A percentile compares a stretch with the other conserved stretches of the same genome.
Conservation (phyloP, 2,888 invertebrate species). For the Anarsia innoxiella region DNA sequence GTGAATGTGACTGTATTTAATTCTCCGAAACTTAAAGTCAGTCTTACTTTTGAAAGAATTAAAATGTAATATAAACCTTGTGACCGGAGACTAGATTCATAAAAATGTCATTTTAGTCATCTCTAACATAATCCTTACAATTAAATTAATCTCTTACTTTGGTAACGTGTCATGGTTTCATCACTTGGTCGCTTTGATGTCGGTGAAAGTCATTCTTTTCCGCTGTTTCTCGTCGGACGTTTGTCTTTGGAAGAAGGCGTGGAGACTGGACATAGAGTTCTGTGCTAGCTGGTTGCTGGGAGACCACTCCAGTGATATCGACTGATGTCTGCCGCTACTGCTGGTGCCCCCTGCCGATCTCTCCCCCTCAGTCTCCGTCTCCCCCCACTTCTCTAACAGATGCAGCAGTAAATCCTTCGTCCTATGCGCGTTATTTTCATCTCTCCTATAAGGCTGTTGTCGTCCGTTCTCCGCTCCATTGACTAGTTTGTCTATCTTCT, state of each 20-base stretch:
- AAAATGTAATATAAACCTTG: slow-evolving; percentile 37
- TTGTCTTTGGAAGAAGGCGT: slow-evolving; percentile 84
- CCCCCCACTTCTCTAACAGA: slow-evolving; percentile 85
- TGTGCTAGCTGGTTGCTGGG: slow-evolving; percentile 83
- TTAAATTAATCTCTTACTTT: slow-evolving; percentile 61
- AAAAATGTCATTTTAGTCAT: slow-evolving; percentile 37
- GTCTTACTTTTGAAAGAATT: slow-evolving; percentile 54
- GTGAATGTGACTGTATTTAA: slow-evolving; percentile 8
- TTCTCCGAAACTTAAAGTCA: slow-evolving; percentile 28
- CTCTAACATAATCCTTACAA: slow-evolving; percentile 8
- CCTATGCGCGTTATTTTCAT: slow-evolving; percentile 77
- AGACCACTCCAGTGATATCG: slow-evolving; percentile 85
- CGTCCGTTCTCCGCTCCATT: slow-evolving; percentile 57
- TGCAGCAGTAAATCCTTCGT: slow-evolving; percentile 86
- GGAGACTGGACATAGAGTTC: slow-evolving; percentile 86
- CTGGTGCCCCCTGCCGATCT: slow-evolving; percentile 71
- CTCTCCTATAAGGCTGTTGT: slow-evolving; percentile 64
- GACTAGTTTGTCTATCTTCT: slow-evolving; percentile 62
- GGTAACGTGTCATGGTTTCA: slow-evolving; percentile 67
- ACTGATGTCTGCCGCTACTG: slow-evolving; percentile 75
- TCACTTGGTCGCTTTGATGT: slow-evolving; percentile 39
- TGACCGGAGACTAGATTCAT: slow-evolving; percentile 57
- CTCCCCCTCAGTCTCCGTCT: slow-evolving; percentile 64
- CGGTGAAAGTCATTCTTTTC: slow-evolving; percentile 45
- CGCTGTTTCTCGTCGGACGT: slow-evolving; percentile 66